These are phyloP conservation scores for Trachops cirrhosus DNA, from an alignment of 2,797 vertebrate species.

Conservation along the genomic window DNA sequence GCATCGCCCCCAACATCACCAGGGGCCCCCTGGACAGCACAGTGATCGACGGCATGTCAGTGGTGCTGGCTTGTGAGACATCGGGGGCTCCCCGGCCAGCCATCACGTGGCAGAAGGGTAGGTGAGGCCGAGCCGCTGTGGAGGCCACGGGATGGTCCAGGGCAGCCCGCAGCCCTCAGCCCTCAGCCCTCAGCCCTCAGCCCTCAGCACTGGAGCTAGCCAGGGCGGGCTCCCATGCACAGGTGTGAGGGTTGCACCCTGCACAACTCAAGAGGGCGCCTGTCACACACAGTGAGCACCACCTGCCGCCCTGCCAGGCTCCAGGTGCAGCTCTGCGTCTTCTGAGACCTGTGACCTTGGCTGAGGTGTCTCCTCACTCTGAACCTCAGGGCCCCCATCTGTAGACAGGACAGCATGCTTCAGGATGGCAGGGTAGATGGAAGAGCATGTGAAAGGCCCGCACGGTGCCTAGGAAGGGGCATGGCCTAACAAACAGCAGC, in stretches of 20 bases:
- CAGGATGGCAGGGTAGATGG: accelerated
- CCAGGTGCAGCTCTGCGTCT: not conserved
- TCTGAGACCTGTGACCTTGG: not conserved
- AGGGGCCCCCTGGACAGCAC: slow-evolving; percentile 96
- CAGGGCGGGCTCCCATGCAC: accelerated
- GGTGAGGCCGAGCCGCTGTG: not conserved
- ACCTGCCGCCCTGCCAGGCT: accelerated
- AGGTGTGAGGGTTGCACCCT: not conserved
- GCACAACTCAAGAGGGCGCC: not conserved
- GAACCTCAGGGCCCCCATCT: not conserved
- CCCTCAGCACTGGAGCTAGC: not conserved
- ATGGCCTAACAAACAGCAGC: accelerated
- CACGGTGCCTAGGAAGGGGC: accelerated
- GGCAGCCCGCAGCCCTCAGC: too few relatives aligned
- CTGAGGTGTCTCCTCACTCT: not conserved
- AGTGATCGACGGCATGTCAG: slow-evolving; percentile 95
- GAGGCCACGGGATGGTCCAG: accelerated
- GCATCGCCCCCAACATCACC: slow-evolving; percentile 98
- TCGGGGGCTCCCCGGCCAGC: slow-evolving; percentile 94
- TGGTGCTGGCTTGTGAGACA: slow-evolving; percentile 95
- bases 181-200: not conserved
- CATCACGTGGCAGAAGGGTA: slow-evolving; percentile 99
- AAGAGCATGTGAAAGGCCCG: accelerated
- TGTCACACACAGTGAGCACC: not conserved
- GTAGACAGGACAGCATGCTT: accelerated